Evolutionary conservation across 2,888 invertebrate species (phyloP).

Genomic region (Marronus borbonicus): DNA sequence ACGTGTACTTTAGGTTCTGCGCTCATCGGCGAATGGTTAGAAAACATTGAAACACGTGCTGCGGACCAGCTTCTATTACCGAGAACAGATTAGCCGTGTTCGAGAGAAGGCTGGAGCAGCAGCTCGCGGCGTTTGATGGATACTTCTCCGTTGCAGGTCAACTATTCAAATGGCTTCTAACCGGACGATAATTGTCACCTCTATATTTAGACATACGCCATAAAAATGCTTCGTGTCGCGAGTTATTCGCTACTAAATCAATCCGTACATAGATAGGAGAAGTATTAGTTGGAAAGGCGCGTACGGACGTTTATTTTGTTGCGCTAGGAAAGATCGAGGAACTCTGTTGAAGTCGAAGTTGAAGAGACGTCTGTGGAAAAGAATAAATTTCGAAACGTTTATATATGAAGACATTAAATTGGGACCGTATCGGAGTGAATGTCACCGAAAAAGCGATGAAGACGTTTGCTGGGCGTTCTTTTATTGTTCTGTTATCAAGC

Average conservation of each 20-base stretch:
- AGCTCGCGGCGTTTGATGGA: conserved; percentile 36
- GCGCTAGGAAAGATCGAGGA: no score
- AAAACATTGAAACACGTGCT: conserved; percentile 47
- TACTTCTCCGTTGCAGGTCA: conserved; percentile 50
- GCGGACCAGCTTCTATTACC: conserved; percentile 46
- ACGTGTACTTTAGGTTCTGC: neutral
- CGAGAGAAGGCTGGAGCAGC: no score
- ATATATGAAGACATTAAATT: conserved; percentile 40
- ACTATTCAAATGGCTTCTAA: conserved; percentile 51
- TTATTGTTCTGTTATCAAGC: conserved; percentile 32
- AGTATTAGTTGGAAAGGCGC: no score
- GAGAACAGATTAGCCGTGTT: conserved; percentile 43
- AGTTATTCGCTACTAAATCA: conserved; percentile 40
- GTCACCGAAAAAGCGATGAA: neutral
- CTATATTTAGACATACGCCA: conserved; percentile 48
- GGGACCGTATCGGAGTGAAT: conserved; percentile 4
- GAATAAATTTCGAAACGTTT: conserved; percentile 17
- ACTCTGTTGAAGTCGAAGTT: no score
- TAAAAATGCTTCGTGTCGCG: conserved; percentile 17
- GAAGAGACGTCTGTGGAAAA: neutral
- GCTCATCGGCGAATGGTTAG: conserved; percentile 32
- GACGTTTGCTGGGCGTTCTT: conserved; percentile 21
- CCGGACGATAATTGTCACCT: conserved; percentile 51
- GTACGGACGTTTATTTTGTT: neutral
- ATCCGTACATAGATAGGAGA: conserved; percentile 15